Evolutionary conservation across 2,113 vertebrate genomes (phyloP).

Genomic region (Thunnus maccoyii): DNA sequence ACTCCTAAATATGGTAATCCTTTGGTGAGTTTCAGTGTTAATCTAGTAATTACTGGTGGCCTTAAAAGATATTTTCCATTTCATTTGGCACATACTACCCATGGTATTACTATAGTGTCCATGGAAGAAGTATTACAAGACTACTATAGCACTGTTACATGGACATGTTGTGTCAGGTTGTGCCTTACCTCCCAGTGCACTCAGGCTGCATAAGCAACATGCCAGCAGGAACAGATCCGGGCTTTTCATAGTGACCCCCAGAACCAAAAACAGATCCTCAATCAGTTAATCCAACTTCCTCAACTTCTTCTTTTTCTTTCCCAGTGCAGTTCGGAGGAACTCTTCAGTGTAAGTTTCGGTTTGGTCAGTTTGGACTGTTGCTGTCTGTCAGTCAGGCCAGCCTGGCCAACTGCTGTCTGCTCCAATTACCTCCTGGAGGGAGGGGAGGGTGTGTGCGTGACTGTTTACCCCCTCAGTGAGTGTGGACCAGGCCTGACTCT

Average conservation of each 20-base stretch:
- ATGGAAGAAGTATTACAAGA: not conserved
- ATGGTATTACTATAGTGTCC: not conserved
- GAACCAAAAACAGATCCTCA: constrained; percentile 10
- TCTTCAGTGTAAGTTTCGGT: constrained; percentile 28
- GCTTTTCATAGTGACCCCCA: constrained; percentile 70
- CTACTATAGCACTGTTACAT: not conserved
- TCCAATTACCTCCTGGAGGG: constrained; percentile 74
- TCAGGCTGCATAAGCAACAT: constrained; percentile 72
- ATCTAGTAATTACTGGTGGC: not conserved
- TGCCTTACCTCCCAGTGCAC: constrained; percentile 79
- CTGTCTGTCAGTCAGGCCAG: constrained; percentile 80
- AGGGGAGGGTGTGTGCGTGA: constrained; percentile 9
- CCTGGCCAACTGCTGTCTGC: constrained; percentile 69
- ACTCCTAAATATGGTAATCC: not conserved
- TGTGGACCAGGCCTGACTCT: not conserved
- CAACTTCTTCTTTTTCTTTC: not conserved
- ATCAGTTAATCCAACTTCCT: not conserved
- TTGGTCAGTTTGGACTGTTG: constrained; percentile 69
- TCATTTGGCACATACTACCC: not conserved
- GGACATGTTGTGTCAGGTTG: constrained; percentile 5
- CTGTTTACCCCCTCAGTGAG: not conserved
- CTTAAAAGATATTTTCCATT: not conserved
- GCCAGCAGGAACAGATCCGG: constrained; percentile 67
- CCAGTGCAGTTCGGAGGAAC: not conserved
- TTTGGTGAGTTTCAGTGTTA: not conserved